phyloP scores from a whole-genome alignment of 2,113 vertebrate genomes.

The Brienomyrus brachyistius region DNA sequence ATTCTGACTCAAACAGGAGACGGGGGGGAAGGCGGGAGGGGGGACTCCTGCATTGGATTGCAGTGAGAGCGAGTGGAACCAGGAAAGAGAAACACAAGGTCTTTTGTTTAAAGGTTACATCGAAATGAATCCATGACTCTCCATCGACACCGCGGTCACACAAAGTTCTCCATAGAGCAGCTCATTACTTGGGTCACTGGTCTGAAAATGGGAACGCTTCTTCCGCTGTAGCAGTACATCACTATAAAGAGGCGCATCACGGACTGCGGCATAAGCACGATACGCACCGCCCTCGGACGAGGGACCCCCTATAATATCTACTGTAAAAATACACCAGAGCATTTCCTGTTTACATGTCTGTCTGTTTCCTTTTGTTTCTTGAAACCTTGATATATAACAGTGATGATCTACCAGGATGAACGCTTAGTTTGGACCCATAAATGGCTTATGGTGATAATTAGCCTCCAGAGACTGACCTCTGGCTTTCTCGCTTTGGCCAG shows the following conservation, averaged over 20 bases:
- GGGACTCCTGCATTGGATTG: neutral
- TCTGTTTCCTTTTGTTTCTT: neutral
- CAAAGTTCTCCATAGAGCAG: conserved; percentile 12
- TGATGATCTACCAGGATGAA: neutral
- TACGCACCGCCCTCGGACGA: neutral
- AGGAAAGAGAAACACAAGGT: neutral
- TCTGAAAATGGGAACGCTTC: neutral
- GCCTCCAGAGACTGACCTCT: neutral
- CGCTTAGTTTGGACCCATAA: neutral
- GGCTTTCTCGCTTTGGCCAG: neutral
- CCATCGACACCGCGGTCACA: conserved; percentile 10
- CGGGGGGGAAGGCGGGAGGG: neutral
- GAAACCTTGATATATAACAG: conserved; percentile 11
- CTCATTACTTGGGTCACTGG: neutral
- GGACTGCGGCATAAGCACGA: too few relatives aligned
- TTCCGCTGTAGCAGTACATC: conserved; percentile 14
- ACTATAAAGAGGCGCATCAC: conserved; percentile 5
- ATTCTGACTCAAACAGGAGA: conserved; percentile 14
- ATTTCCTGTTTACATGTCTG: neutral
- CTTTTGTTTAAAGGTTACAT: conserved; percentile 23
- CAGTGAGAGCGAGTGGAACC: neutral
- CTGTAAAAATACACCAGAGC: conserved; percentile 21
- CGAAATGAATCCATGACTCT: conserved; percentile 11
- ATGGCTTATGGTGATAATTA: neutral
- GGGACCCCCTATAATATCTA: conserved; percentile 16